A percentile compares a stretch with the other conserved stretches of the same genome.
Evolutionary conservation across 2,888 invertebrate genomes (phyloP).

Genomic region (Steinernema scapterisci): DNA sequence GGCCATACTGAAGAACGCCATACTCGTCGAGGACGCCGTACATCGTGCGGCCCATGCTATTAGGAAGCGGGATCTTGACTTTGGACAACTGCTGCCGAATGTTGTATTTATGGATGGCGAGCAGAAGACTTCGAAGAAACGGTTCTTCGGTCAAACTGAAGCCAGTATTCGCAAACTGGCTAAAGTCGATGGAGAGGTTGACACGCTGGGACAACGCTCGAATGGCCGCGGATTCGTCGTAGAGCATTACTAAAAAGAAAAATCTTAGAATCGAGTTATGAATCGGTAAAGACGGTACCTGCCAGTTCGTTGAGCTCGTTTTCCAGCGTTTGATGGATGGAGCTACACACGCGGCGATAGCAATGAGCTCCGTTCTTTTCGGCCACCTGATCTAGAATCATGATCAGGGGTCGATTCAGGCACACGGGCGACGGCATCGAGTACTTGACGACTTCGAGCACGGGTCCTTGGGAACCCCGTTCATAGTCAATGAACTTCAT

Average conservation of each 20-base stretch:
- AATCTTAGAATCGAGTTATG: background rate
- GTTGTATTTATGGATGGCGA: constrained; percentile 56
- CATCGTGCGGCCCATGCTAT: constrained; percentile 63
- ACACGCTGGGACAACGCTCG: constrained; percentile 47
- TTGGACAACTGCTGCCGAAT: constrained; percentile 55
- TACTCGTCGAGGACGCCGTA: constrained; percentile 68
- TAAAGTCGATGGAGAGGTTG: constrained; percentile 51
- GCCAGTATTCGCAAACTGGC: constrained; percentile 30
- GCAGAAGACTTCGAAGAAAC: constrained; percentile 56
- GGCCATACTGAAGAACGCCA: constrained; percentile 65
- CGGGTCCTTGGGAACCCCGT: constrained; percentile 4
- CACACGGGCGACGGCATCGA: constrained; percentile 62
- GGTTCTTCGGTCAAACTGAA: constrained; percentile 55
- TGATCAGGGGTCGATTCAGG: constrained; percentile 67
- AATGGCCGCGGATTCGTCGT: constrained; percentile 47
- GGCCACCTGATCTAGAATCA: constrained; percentile 62
- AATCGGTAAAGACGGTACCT: background rate
- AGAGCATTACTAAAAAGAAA: constrained; percentile 49
- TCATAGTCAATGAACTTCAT: constrained; percentile 52
- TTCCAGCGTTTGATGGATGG: constrained; percentile 42
- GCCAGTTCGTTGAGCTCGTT: constrained; percentile 41
- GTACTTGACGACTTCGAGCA: constrained; percentile 43
- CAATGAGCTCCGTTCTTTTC: constrained; percentile 43
- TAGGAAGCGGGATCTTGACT: constrained; percentile 56
- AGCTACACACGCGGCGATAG: constrained; percentile 44